A percentile compares a stretch with the other conserved stretches of the same genome.
Conservation (phyloP, 1,140 invertebrate species). For the Lethrus apterus region DNA sequence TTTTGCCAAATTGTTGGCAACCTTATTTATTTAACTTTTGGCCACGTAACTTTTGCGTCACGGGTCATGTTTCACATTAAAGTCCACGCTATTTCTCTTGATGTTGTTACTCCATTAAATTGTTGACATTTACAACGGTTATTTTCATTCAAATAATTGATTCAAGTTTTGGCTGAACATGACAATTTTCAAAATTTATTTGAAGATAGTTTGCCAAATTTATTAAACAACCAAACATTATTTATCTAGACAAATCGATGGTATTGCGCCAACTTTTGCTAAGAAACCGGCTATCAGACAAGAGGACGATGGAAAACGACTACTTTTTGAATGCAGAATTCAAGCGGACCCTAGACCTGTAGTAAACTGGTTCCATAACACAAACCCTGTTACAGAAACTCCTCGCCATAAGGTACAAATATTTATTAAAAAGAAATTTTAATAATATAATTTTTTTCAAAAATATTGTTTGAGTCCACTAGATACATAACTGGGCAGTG, state of each 20-base stretch:
- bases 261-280: conserved; percentile 92
- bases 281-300: conserved; percentile 95
- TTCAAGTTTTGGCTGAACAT: no score
- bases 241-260: conserved; percentile 82
- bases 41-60: conserved; percentile 29
- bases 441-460: neutral
- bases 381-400: conserved; percentile 65
- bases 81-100: no score
- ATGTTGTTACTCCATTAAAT: no score
- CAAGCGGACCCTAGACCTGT: conserved; percentile 87
- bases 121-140: no score
- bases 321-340: conserved; percentile 93
- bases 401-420: conserved; percentile 70
- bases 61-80: conserved; percentile 27
- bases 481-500: conserved; percentile 10
- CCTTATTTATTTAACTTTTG: conserved; percentile 22
- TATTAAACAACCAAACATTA: neutral
- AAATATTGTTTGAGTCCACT: conserved; percentile 1
- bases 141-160: no score
- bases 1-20: conserved; percentile 27
- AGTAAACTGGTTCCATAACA: conserved; percentile 89
- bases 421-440: conserved; percentile 2
- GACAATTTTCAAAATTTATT: no score
- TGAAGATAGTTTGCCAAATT: no score
- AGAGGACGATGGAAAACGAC: conserved; percentile 91